Percentiles rank a stretch among this genome's conserved stretches.
These are phyloP conservation scores for human (Homo sapiens) DNA, from an alignment of 2,113 vertebrate genomes.

Conservation along the genomic window DNA sequence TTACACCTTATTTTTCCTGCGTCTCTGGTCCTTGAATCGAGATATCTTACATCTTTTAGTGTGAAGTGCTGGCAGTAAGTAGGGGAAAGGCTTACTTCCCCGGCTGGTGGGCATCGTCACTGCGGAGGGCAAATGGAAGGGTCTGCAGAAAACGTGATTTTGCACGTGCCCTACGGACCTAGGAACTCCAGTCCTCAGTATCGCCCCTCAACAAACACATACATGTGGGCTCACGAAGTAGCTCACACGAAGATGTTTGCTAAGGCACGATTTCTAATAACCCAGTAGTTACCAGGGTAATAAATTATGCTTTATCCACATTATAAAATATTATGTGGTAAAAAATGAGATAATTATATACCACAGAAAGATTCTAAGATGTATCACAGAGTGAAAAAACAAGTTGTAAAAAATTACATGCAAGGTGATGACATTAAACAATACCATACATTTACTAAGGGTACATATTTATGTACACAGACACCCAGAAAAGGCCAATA, in stretches of 20 bases:
- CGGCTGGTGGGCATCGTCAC: not conserved
- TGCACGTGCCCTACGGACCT: not conserved
- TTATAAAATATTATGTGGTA: not conserved
- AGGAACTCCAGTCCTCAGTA: not conserved
- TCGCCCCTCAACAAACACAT: not conserved
- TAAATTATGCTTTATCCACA: not conserved
- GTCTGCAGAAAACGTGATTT: not conserved
- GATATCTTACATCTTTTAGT: not conserved
- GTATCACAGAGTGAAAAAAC: not conserved
- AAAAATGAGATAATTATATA: not conserved
- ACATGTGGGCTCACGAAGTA: not conserved
- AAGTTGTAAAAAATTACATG: not conserved
- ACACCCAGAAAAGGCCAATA: not conserved
- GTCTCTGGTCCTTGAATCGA: no score
- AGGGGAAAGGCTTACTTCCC: not conserved
- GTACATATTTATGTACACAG: not conserved
- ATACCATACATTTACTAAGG: not conserved
- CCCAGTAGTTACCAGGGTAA: not conserved
- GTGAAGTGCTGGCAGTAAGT: not conserved
- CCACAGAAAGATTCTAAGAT: not conserved
- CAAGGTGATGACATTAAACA: not conserved
- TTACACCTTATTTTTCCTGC: not conserved
- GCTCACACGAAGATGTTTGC: not conserved
- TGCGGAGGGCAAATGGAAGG: not conserved
- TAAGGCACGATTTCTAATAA: slow-evolving; percentile 16